Conservation (phyloP, 2,113 vertebrate species). For the Eleginops maclovinus region DNA sequence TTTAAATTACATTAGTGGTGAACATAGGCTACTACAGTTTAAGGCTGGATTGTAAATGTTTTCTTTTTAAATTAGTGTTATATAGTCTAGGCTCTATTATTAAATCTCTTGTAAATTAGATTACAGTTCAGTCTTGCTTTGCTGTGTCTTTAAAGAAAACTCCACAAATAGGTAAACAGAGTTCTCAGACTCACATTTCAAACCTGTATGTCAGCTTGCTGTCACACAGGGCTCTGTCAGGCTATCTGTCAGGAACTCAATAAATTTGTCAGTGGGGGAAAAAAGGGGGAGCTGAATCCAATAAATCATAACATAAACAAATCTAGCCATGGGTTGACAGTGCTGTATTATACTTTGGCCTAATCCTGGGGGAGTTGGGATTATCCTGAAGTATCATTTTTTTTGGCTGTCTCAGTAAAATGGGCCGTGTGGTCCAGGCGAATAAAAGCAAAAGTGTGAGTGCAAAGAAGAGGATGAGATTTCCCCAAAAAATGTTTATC, state of each 20-base stretch:
- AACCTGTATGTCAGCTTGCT: slow-evolving; percentile 59
- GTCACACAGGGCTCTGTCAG: slow-evolving; percentile 59
- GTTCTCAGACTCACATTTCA: slow-evolving; percentile 42
- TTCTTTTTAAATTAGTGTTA: background rate
- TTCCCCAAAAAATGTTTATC: background rate
- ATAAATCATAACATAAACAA: slow-evolving; percentile 79
- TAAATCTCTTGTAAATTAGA: background rate
- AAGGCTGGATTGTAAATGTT: background rate
- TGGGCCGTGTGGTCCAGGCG: slow-evolving; percentile 29
- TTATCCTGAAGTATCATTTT: slow-evolving; percentile 69
- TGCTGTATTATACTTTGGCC: slow-evolving; percentile 67
- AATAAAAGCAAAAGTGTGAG: slow-evolving; percentile 40
- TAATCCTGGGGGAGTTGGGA: slow-evolving; percentile 68
- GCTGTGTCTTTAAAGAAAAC: slow-evolving; percentile 13
- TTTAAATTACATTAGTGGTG: background rate
- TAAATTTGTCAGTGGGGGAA: slow-evolving; percentile 68
- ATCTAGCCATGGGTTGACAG: slow-evolving; percentile 71
- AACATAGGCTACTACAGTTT: background rate
- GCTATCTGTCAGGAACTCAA: slow-evolving; percentile 74
- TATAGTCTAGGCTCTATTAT: background rate
- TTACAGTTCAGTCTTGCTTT: slow-evolving; percentile 11
- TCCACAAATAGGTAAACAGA: slow-evolving; percentile 35
- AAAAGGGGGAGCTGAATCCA: slow-evolving; percentile 60
- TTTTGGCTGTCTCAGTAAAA: slow-evolving; percentile 57
- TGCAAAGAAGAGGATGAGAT: slow-evolving; percentile 5